Conservation (phyloP, 2,113 vertebrate species). For the Bothrops jararaca region DNA sequence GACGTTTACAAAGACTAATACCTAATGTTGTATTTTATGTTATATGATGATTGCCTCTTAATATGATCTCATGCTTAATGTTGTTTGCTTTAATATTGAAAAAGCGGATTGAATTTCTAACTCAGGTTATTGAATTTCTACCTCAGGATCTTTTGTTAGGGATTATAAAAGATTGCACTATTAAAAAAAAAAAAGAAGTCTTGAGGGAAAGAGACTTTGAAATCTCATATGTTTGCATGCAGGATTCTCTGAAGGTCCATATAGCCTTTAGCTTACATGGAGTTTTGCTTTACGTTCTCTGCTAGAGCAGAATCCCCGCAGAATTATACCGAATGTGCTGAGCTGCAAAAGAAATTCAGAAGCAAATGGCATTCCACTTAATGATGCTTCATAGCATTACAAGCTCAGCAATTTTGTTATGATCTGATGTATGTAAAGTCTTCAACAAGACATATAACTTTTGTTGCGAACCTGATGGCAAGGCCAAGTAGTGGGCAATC, state of each 20-base stretch:
- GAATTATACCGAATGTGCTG: not conserved
- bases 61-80: no score
- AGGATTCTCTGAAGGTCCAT: not conserved
- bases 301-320: not conserved
- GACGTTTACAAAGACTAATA: no score
- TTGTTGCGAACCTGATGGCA: not conserved
- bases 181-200: no score
- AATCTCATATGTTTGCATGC: not conserved
- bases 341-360: not conserved
- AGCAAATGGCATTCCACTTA: not conserved
- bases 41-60: no score
- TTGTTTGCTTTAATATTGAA: no score
- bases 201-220: not conserved
- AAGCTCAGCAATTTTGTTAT: not conserved
- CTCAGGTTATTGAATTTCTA: no score
- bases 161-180: no score
- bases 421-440: not conserved
- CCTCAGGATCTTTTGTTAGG: no score
- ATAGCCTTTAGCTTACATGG: not conserved
- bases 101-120: no score
- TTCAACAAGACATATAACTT: not conserved
- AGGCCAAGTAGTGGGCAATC: not conserved
- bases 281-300: not conserved
- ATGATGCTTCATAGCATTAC: not conserved
- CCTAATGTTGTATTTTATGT: no score